Conservation (phyloP, 2,797 vertebrate genomes). For the Pantherophis alleghaniensis region DNA sequence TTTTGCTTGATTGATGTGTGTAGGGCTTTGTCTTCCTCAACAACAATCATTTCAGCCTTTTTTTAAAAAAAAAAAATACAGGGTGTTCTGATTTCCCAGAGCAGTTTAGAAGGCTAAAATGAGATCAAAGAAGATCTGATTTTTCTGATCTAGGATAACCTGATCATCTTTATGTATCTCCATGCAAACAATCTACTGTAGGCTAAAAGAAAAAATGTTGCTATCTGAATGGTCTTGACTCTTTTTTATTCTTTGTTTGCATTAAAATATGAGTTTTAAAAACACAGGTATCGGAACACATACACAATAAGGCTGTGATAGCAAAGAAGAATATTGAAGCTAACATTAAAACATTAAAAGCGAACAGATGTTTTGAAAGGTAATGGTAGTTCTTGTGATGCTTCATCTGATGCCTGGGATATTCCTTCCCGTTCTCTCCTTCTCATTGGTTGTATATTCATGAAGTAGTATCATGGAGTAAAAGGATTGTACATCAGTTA, state of each 20-base stretch:
- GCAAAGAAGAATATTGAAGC: background rate
- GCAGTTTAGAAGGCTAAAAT: rapidly evolving
- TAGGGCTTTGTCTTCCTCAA: background rate
- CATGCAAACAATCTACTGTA: background rate
- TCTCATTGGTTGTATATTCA: background rate
- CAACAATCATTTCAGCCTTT: background rate
- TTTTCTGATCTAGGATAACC: rapidly evolving
- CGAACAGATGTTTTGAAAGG: background rate
- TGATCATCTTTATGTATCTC: rapidly evolving
- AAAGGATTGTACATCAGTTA: background rate
- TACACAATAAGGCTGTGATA: background rate
- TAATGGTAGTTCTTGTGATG: background rate
- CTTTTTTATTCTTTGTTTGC: background rate
- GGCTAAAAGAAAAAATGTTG: background rate
- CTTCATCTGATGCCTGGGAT: background rate
- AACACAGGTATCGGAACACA: background rate
- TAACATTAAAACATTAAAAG: background rate
- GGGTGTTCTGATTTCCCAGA: background rate
- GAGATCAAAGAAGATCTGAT: background rate
- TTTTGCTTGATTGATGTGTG: background rate
- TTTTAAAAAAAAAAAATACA: rapidly evolving
- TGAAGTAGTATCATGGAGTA: background rate
- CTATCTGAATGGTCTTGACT: background rate
- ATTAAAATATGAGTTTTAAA: background rate
- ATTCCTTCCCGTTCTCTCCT: background rate